Conservation (phyloP, 37 sponge, comb jelly and placozoan species). For the Eunapius fragilis region DNA sequence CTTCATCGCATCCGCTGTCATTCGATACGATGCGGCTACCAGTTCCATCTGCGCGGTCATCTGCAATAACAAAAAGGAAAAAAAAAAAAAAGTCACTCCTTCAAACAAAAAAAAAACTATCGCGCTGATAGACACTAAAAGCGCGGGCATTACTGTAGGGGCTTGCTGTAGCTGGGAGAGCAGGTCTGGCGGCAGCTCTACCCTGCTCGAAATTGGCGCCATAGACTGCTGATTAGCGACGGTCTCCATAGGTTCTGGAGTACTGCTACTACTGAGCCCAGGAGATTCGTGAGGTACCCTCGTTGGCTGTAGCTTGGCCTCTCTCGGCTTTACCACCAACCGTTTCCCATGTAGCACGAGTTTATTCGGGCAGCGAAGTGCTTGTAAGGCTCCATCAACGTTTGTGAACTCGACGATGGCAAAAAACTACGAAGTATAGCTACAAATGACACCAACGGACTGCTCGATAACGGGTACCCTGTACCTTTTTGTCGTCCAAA, state of each 20-base stretch:
- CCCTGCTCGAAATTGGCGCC: not conserved
- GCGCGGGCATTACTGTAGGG: not conserved
- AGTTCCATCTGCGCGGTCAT: conserved; percentile 15
- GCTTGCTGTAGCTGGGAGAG: conserved; percentile 2
- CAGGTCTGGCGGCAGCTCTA: not conserved
- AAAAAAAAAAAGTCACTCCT: no score
- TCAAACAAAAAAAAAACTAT: no score
- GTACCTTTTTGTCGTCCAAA: conserved; percentile 4
- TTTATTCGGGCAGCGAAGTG: not conserved
- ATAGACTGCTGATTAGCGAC: not conserved
- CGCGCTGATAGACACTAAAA: not conserved
- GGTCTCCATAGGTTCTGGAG: not conserved
- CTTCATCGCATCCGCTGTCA: not conserved
- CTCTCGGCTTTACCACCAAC: conserved; percentile 51
- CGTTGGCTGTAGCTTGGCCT: not conserved
- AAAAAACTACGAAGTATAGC: conserved; percentile 9
- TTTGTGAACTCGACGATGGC: conserved; percentile 30
- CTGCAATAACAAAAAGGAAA: no score
- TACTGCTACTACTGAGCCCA: not conserved
- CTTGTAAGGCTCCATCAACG: conserved; percentile 24
- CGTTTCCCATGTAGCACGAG: conserved; percentile 21
- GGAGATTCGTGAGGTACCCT: not conserved
- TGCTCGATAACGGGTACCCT: not conserved
- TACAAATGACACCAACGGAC: conserved; percentile 6
- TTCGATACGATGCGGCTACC: not conserved